Base-by-base conservation (phyloP, 2,113 vertebrate species). In the Tenebrosternarchus preto region DNA sequence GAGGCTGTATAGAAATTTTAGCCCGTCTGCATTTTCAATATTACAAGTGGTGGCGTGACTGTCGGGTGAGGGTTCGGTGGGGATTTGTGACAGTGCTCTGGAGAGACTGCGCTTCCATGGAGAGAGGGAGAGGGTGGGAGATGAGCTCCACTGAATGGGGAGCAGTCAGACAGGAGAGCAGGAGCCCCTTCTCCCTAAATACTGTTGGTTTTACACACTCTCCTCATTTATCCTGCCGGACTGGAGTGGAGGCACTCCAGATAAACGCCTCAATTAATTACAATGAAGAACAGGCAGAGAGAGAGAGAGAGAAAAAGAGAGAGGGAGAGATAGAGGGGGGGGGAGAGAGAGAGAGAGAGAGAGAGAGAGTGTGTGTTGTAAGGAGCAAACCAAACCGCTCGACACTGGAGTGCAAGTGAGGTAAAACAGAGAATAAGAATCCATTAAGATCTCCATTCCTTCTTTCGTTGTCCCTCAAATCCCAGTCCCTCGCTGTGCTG, bases 251-350 rank as follows among this genome's bases (percentile, higher is more conserved):
- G 94, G 94, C 95, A 95, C 95, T 96, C 93, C 93, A 96, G 94
- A 97, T 96, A 98, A 98, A 97, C 94, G 96, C 94, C 95, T 96
- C 96, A 97, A 96, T 98, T 99, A 96, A 95, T 94, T 94, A 93
- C 93, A 93, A 91, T 93, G 91, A 93, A 91, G 93, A 93, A 94
- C 92, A 92, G 90, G 89, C 89, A 83, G 82, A 59, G 73, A 36
- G 80, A 67, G 75, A 61, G 82, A 71, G 55, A 24, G 76, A 27
- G 80, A 22, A 72, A 61, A 60, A 33, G 82, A 76, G 66, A 66
- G 25, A 69, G 50, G 53, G 27, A 25, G 22, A 50, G 82, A 76
- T 61, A 66, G 25, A 69, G 50, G 53, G 27, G n/a, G 22, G 31
- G 24, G 46, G n/a, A 61, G 20, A 22, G 79, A 68, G 76, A 29